Evolutionary conservation across 2,888 invertebrate genomes (phyloP).

Genomic region (Lycocerus yunnanus): DNA sequence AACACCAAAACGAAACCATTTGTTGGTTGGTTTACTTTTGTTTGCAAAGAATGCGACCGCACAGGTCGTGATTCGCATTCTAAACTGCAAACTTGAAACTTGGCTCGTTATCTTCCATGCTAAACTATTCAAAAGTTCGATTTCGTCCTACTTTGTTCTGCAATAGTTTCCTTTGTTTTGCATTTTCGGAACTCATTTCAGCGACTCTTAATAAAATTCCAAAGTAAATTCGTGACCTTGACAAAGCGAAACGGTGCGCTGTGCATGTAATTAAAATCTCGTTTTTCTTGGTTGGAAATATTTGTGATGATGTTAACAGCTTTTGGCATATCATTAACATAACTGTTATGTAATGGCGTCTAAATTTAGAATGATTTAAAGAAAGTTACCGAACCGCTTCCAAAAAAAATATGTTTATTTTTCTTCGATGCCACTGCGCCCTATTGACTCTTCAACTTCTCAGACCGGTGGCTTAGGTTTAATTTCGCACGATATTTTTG

Average conservation of each 20-base stretch:
- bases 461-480: background rate
- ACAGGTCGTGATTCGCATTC: constrained; percentile 3
- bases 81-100: background rate
- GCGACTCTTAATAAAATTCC: background rate
- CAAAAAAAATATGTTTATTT: background rate
- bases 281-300: background rate
- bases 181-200: background rate
- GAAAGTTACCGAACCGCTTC: background rate
- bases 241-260: background rate
- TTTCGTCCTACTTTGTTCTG: background rate
- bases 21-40: constrained; percentile 2
- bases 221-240: background rate
- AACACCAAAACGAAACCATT: background rate
- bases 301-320: background rate
- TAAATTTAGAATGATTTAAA: background rate
- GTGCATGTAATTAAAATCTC: background rate
- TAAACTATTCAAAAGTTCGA: background rate
- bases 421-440: background rate
- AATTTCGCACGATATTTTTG: background rate
- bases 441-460: background rate
- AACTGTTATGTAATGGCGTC: background rate
- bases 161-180: background rate
- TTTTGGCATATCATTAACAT: background rate
- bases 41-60: constrained; percentile 6
- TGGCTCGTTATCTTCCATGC: background rate